phyloP scores from a whole-genome alignment of 1,140 invertebrate species.

The Phortica variegata region DNA sequence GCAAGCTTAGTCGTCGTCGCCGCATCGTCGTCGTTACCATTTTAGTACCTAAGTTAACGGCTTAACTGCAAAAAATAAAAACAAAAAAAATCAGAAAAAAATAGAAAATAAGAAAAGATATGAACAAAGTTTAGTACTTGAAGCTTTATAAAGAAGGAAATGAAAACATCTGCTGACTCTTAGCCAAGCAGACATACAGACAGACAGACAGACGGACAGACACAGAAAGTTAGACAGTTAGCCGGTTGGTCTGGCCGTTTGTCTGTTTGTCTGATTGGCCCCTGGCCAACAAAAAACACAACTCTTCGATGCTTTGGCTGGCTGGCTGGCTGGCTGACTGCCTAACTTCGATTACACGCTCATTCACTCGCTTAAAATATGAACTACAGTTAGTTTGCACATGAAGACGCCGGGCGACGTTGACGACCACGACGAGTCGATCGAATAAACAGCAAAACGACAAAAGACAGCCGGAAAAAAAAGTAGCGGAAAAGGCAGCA shows the following conservation, averaged over 20 bases:
- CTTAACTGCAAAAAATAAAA: too few species aligned
- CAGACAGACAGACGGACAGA: too few species aligned
- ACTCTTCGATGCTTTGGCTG: slow-evolving; percentile 8
- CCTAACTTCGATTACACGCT: slow-evolving; percentile 6
- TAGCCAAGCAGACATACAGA: too few species aligned
- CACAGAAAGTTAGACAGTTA: too few species aligned
- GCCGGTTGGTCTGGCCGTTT: too few species aligned
- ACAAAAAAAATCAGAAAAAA: background rate
- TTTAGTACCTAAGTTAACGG: slow-evolving; percentile 5
- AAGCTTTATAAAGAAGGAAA: slow-evolving; percentile 32
- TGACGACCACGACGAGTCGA: too few species aligned
- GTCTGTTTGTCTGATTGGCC: slow-evolving; percentile 32
- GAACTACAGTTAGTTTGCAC: slow-evolving; percentile 41
- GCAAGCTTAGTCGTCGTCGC: slow-evolving; percentile 43
- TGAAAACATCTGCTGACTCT: slow-evolving; percentile 55
- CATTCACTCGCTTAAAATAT: slow-evolving; percentile 52
- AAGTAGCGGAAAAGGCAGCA: too few species aligned
- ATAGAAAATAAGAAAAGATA: background rate
- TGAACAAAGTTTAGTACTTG: background rate
- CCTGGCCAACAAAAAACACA: slow-evolving; percentile 31
- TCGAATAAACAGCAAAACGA: too few species aligned
- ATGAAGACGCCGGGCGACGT: slow-evolving; percentile 16
- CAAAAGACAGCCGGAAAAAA: too few species aligned
- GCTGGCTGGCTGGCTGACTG: background rate
- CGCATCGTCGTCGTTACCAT: background rate